Percentiles rank a stretch among this genome's conserved stretches.
Conservation (phyloP, 2,888 invertebrate genomes). For the Epirrhoe alternata region DNA sequence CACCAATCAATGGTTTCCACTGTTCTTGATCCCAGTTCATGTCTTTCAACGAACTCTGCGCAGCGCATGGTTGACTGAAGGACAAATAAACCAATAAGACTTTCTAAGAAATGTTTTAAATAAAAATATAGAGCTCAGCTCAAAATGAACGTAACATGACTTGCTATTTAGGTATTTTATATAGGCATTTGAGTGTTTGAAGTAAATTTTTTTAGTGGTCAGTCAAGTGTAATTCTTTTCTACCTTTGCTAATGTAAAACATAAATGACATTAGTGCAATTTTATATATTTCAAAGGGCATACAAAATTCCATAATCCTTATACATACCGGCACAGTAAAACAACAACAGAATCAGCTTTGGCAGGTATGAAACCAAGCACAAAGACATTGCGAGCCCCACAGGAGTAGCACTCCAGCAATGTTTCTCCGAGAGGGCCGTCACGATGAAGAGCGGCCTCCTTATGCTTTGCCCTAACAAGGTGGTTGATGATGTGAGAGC, state of each 20-base stretch:
- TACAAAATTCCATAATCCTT: too few relatives aligned
- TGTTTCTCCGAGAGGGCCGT: conserved; percentile 99
- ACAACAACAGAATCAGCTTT: conserved; percentile 99
- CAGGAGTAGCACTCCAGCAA: conserved; percentile 99
- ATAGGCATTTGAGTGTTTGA: too few relatives aligned
- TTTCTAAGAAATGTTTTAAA: too few relatives aligned
- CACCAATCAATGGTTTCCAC: conserved; percentile 97
- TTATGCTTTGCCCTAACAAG: conserved; percentile 99
- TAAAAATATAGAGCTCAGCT: too few relatives aligned
- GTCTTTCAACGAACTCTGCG: conserved; percentile 98
- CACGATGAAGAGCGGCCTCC: conserved; percentile 98
- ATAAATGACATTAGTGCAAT: too few relatives aligned
- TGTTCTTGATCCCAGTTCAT: conserved; percentile 99
- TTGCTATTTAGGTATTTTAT: too few relatives aligned
- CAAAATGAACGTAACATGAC: too few relatives aligned
- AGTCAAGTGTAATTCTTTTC: too few relatives aligned
- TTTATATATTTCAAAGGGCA: too few relatives aligned
- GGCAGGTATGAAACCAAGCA: conserved; percentile 99
- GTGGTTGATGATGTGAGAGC: conserved; percentile 99
- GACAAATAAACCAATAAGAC: too few relatives aligned
- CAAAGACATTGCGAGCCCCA: conserved; percentile 98
- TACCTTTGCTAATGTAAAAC: too few relatives aligned
- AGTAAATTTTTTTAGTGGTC: too few relatives aligned
- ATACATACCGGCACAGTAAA: conserved; percentile 92
- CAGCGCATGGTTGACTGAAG: conserved; percentile 96